Percentiles rank a stretch among this genome's conserved stretches.
These are phyloP conservation scores for Anthopleura xanthogrammica DNA, from an alignment of 92 coral and sea anemone genomes.

Conservation along the genomic window DNA sequence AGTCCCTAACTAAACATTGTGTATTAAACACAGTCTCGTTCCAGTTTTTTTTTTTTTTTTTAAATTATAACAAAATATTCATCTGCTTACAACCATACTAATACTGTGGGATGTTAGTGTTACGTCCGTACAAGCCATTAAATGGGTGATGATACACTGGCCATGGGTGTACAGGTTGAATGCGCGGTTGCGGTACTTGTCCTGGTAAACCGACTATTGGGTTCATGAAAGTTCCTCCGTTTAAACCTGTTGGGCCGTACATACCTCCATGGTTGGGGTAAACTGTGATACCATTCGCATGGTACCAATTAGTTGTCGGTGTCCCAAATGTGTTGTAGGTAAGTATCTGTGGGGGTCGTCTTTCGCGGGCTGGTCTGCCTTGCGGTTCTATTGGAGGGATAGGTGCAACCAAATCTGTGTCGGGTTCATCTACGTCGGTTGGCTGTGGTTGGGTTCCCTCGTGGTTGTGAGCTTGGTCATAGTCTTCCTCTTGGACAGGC, in stretches of 20 bases:
- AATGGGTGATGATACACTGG: too few relatives aligned
- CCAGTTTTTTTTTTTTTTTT: too few relatives aligned
- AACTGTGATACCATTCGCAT: neutral
- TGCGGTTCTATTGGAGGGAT: too few relatives aligned
- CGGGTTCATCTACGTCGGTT: neutral
- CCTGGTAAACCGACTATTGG: too few relatives aligned
- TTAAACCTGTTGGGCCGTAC: neutral
- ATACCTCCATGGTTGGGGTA: neutral
- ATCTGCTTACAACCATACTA: too few relatives aligned
- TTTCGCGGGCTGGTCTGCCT: neutral
- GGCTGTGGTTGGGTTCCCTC: neutral
- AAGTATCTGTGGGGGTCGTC: neutral
- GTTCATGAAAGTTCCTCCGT: neutral
- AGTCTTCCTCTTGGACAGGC: too few relatives aligned
- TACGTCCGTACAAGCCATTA: too few relatives aligned
- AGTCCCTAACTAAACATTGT: neutral
- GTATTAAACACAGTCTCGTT: constrained; percentile 2
- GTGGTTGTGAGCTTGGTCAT: too few relatives aligned
- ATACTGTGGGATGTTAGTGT: too few relatives aligned
- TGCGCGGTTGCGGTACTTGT: too few relatives aligned
- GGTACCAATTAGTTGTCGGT: neutral
- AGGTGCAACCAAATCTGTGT: neutral
- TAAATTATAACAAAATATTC: too few relatives aligned
- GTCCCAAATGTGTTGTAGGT: neutral
- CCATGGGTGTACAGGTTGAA: too few relatives aligned